Conservation (phyloP, 2,888 invertebrate genomes). For the Pomacea canaliculata region DNA sequence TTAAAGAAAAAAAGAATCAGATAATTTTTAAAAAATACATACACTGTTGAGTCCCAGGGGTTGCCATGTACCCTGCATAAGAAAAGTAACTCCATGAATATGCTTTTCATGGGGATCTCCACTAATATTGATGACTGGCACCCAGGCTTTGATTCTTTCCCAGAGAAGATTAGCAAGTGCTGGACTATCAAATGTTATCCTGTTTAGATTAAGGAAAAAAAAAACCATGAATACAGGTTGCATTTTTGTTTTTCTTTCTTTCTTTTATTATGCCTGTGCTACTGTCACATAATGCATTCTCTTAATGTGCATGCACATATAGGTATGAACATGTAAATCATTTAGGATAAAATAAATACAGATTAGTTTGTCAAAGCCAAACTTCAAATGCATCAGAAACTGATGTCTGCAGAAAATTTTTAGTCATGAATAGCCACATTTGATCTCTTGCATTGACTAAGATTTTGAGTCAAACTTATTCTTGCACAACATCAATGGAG, state of each 20-base stretch:
- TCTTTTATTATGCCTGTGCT: not conserved
- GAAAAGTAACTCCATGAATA: slow-evolving; percentile 50
- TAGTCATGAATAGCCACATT: too few species aligned
- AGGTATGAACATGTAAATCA: not conserved
- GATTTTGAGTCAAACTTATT: too few species aligned
- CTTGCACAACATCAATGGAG: too few species aligned
- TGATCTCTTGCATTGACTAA: too few species aligned
- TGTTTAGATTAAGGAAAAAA: slow-evolving; percentile 29
- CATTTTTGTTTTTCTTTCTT: not conserved
- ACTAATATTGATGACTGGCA: slow-evolving; percentile 48
- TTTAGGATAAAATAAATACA: not conserved
- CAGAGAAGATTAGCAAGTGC: slow-evolving; percentile 48
- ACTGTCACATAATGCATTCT: too few species aligned
- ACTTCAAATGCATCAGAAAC: too few species aligned
- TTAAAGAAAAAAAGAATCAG: too few species aligned
- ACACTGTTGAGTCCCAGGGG: slow-evolving; percentile 59
- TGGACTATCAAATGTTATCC: slow-evolving; percentile 50
- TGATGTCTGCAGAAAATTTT: too few species aligned
- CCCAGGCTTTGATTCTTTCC: slow-evolving; percentile 42
- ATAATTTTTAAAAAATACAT: slow-evolving; percentile 13
- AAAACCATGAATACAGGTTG: not conserved
- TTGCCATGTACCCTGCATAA: slow-evolving; percentile 59
- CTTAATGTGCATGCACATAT: too few species aligned
- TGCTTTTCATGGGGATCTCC: slow-evolving; percentile 50
- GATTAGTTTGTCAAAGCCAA: too few species aligned